A percentile compares a stretch with the other conserved stretches of the same genome.
Conservation (phyloP, 2,113 vertebrate genomes). For the Odontophorus gujanensis region DNA sequence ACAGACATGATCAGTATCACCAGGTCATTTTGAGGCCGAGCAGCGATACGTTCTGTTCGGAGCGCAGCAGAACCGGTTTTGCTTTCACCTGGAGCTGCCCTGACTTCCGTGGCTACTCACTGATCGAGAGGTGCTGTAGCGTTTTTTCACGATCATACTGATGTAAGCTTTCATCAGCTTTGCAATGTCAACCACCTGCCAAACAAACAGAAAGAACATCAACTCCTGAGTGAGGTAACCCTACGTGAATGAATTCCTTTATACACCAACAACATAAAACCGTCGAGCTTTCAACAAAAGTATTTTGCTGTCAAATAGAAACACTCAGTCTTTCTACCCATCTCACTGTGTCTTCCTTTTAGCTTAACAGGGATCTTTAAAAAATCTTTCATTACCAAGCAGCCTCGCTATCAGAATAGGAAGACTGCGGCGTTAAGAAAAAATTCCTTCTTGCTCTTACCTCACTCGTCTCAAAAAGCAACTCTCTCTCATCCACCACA, state of each 20-base stretch:
- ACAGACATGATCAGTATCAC: background rate
- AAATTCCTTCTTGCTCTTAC: conserved; percentile 71
- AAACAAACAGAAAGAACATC: background rate
- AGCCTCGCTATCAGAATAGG: background rate
- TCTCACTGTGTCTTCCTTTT: background rate
- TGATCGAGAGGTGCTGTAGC: conserved; percentile 93
- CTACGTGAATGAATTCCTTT: background rate
- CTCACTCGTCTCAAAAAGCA: conserved; percentile 93
- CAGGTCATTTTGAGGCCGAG: background rate
- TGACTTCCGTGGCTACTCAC: conserved; percentile 90
- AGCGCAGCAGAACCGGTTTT: background rate
- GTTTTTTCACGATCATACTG: conserved; percentile 98
- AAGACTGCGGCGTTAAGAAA: background rate
- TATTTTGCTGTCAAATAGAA: background rate
- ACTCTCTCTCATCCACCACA: conserved; percentile 90
- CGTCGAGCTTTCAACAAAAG: background rate
- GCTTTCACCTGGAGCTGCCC: conserved; percentile 86
- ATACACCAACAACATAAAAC: background rate
- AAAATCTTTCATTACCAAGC: background rate
- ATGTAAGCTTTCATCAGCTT: conserved; percentile 99
- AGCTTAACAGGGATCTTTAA: background rate
- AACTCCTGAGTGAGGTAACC: background rate
- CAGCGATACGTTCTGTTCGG: background rate
- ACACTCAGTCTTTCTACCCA: background rate
- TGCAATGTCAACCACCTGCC: conserved; percentile 95